Evolutionary conservation across 2,888 invertebrate species (phyloP).

Genomic region (Leptogaster cylindrica): DNA sequence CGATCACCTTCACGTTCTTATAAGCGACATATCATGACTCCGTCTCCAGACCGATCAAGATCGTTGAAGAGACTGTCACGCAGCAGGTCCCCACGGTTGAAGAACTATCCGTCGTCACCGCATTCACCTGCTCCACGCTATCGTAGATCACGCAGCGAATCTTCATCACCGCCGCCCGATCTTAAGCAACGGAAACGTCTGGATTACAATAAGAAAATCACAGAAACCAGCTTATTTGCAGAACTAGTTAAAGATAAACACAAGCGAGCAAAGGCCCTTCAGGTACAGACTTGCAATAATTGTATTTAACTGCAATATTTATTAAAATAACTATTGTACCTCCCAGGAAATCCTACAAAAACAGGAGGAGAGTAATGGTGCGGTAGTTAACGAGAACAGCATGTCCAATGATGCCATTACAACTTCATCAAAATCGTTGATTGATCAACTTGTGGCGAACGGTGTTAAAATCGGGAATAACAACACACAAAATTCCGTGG

Average conservation of each 20-base stretch:
- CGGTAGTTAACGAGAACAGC: slow-evolving; percentile 57
- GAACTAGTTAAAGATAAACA: slow-evolving; percentile 86
- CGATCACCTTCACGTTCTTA: slow-evolving; percentile 58
- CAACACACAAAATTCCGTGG: slow-evolving; percentile 58
- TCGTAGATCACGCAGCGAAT: slow-evolving; percentile 58
- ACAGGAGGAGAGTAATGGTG: slow-evolving; percentile 66
- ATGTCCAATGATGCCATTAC: slow-evolving; percentile 57
- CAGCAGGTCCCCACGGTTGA: slow-evolving; percentile 57
- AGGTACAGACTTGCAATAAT: slow-evolving; percentile 51
- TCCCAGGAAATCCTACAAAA: slow-evolving; percentile 70
- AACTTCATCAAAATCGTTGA: slow-evolving; percentile 46
- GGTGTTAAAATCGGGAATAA: slow-evolving; percentile 49
- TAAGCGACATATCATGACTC: slow-evolving; percentile 55
- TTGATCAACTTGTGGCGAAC: slow-evolving; percentile 50
- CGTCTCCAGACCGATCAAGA: slow-evolving; percentile 62
- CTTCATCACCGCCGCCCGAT: slow-evolving; percentile 58
- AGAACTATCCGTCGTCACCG: slow-evolving; percentile 53
- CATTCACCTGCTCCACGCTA: slow-evolving; percentile 51
- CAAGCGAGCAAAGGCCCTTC: slow-evolving; percentile 77
- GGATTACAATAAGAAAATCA: slow-evolving; percentile 79
- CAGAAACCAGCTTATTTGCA: slow-evolving; percentile 87
- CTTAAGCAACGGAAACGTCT: slow-evolving; percentile 64
- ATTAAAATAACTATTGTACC: not conserved
- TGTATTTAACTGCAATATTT: not conserved
- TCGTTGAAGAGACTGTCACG: slow-evolving; percentile 61